Conservation (phyloP, 2,888 invertebrate species). For the Siphonodentalium dalli region DNA sequence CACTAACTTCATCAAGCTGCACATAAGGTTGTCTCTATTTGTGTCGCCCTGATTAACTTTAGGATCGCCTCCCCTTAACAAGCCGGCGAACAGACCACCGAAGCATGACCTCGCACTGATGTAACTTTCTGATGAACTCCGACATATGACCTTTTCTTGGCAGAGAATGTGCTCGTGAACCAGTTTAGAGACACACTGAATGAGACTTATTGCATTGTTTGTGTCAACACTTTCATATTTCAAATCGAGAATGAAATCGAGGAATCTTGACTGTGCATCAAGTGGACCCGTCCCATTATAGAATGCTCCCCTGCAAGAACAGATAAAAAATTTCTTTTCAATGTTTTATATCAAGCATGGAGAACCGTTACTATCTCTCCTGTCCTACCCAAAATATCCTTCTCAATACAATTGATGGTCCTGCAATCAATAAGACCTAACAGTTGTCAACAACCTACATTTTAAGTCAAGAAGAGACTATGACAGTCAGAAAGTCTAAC, state of each 20-base stretch:
- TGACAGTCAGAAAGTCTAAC: too few species aligned
- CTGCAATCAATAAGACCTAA: too few species aligned
- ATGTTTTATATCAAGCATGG: neutral
- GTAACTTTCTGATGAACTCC: constrained; percentile 66
- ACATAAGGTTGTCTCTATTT: constrained; percentile 59
- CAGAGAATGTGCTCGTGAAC: constrained; percentile 58
- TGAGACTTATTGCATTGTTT: constrained; percentile 76
- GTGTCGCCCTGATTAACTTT: constrained; percentile 47
- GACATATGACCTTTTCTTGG: constrained; percentile 55
- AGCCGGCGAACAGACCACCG: constrained; percentile 77
- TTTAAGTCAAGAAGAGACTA: too few species aligned
- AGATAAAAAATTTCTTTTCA: neutral
- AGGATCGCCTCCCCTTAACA: constrained; percentile 71
- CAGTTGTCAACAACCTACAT: too few species aligned
- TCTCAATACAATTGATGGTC: too few species aligned
- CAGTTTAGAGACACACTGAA: constrained; percentile 72
- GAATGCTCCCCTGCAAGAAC: constrained; percentile 66
- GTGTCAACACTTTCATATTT: constrained; percentile 76
- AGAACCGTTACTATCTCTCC: neutral
- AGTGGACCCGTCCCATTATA: constrained; percentile 69
- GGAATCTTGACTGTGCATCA: constrained; percentile 78
- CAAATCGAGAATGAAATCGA: constrained; percentile 73
- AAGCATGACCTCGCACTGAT: constrained; percentile 70
- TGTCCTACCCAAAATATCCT: neutral
- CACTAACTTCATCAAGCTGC: constrained; percentile 57